Evolutionary conservation across 2,888 invertebrate species (phyloP).

Genomic region (Myopa testacea): DNA sequence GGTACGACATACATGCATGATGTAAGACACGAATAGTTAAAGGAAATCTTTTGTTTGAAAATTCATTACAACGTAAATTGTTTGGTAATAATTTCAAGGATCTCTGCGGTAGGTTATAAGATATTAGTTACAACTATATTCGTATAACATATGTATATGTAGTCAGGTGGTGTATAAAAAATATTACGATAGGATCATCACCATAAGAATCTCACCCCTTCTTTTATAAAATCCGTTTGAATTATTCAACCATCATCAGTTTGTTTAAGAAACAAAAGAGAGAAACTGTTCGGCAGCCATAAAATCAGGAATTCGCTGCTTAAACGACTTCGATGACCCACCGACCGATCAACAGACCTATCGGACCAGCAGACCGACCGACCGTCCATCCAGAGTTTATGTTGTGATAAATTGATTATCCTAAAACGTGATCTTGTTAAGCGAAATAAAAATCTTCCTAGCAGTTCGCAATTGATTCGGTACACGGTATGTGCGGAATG

Average conservation of each 20-base stretch:
- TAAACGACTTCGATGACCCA: not conserved
- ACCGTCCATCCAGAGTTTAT: not conserved
- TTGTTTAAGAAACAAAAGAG: too few relatives aligned
- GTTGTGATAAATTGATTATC: constrained; percentile 34
- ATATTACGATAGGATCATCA: too few relatives aligned
- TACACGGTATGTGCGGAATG: constrained; percentile 33
- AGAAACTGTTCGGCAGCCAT: not conserved
- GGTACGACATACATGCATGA: not conserved
- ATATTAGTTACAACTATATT: too few relatives aligned
- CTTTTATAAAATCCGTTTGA: not conserved
- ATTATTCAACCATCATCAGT: not conserved
- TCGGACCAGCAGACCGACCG: not conserved
- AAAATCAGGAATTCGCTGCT: not conserved
- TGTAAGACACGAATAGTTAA: constrained; percentile 14
- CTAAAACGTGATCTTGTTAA: constrained; percentile 39
- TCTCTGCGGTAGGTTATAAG: too few relatives aligned
- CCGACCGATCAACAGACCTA: not conserved
- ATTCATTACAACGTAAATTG: constrained; percentile 24
- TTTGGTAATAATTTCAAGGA: not conserved
- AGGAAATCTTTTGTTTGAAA: constrained; percentile 25
- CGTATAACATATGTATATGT: too few relatives aligned
- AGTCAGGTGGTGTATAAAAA: too few relatives aligned
- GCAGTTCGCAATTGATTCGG: constrained; percentile 11
- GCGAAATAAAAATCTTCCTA: constrained; percentile 10
- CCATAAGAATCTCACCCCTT: not conserved